Conservation (phyloP, 2,113 vertebrate genomes). For the Toxotes jaculatrix region DNA sequence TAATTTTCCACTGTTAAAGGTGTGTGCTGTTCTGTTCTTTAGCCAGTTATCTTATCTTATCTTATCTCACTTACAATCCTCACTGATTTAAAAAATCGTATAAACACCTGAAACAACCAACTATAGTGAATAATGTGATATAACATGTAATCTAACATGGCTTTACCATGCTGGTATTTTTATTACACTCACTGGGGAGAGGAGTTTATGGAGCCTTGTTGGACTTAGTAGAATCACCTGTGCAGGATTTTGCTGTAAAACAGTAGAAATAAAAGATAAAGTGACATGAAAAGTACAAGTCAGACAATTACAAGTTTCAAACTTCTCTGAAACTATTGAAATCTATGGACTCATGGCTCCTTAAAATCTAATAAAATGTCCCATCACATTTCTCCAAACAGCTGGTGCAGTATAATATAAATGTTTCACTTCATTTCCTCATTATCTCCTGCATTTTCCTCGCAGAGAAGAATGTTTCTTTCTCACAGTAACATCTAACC, state of each 20-base stretch:
- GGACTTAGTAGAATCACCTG: not conserved
- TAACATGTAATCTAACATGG: not conserved
- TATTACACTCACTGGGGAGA: not conserved
- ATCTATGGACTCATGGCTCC: not conserved
- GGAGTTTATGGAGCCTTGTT: not conserved
- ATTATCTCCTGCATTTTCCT: conserved; percentile 7
- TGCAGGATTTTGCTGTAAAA: not conserved
- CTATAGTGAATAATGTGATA: not conserved
- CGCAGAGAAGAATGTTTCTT: not conserved
- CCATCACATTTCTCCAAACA: conserved; percentile 4
- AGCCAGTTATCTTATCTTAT: not conserved
- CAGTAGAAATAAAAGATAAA: not conserved
- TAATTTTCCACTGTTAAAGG: not conserved
- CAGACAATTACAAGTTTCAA: not conserved
- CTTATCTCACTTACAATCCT: too few species aligned
- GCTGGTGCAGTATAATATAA: conserved; percentile 15
- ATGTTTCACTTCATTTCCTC: conserved; percentile 31
- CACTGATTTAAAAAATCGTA: not conserved
- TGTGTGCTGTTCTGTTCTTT: not conserved
- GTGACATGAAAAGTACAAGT: not conserved
- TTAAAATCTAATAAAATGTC: conserved; percentile 17
- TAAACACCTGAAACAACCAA: not conserved
- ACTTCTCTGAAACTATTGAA: not conserved
- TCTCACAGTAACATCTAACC: not conserved
- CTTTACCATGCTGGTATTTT: not conserved